These are phyloP conservation scores for Cyrtonyx montezumae DNA, from an alignment of 2,113 vertebrate genomes.

Conservation along the genomic window DNA sequence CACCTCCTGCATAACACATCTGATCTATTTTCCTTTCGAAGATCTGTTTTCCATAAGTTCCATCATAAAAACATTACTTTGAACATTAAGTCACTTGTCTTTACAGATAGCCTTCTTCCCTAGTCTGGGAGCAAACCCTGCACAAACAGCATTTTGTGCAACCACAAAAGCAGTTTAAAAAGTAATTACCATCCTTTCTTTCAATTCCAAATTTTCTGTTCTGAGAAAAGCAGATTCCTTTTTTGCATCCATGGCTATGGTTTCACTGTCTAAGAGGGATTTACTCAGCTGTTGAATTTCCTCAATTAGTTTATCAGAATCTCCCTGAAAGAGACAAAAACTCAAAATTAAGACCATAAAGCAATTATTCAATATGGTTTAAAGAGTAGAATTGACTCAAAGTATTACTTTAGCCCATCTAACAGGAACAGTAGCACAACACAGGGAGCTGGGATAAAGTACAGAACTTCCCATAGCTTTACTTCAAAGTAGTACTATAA, in stretches of 20 bases:
- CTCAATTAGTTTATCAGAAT: constrained; percentile 77
- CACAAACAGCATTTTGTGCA: neutral
- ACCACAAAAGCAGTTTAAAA: neutral
- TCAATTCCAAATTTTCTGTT: constrained; percentile 85
- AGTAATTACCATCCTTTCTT: constrained; percentile 82
- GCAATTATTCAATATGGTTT: neutral
- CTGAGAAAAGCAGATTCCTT: constrained; percentile 90
- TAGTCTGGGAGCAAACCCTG: neutral
- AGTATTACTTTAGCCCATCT: neutral
- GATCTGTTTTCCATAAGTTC: neutral
- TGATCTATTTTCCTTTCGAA: neutral
- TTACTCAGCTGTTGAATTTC: constrained; percentile 84
- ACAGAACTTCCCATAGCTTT: neutral
- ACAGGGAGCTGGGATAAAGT: neutral
- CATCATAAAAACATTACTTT: neutral
- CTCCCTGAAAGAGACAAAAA: constrained; percentile 71
- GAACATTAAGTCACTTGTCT: neutral
- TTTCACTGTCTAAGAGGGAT: constrained; percentile 87
- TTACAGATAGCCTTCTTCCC: neutral
- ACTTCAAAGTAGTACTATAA: neutral
- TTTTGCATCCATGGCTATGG: constrained; percentile 87
- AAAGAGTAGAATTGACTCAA: neutral
- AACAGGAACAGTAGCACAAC: neutral
- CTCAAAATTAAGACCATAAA: neutral
- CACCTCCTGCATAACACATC: neutral